phyloP scores from a whole-genome alignment of 2,113 vertebrate genomes.

The Chlorocebus sabaeus region DNA sequence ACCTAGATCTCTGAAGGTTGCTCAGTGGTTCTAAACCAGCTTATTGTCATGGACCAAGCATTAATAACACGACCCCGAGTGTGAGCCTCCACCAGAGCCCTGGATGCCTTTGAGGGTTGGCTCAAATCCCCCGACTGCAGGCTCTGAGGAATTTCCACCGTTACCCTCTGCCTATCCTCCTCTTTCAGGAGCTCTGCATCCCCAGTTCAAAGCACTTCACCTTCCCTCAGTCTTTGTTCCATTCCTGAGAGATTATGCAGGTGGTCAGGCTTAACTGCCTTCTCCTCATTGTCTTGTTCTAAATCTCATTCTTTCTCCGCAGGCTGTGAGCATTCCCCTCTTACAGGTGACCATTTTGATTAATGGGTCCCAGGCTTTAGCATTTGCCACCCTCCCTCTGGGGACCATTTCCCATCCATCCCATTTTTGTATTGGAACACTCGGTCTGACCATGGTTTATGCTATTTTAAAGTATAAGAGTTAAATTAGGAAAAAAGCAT shows the following conservation, averaged over 20 bases:
- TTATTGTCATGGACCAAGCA: not conserved
- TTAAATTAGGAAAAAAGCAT: not conserved
- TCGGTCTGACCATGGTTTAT: not conserved
- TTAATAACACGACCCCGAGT: not conserved
- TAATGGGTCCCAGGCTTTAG: not conserved
- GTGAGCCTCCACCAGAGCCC: not conserved
- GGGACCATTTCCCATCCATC: not conserved
- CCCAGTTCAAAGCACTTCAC: not conserved
- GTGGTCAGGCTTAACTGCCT: too few relatives aligned
- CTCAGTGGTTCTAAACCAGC: not conserved
- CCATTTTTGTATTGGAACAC: accelerated
- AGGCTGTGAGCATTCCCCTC: not conserved
- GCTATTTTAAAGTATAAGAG: not conserved
- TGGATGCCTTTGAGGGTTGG: not conserved
- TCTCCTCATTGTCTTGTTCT: not conserved
- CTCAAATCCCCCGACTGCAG: not conserved
- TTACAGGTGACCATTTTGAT: not conserved
- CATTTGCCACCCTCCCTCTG: not conserved
- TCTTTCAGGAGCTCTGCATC: not conserved
- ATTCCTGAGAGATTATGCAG: not conserved
- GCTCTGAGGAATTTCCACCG: not conserved
- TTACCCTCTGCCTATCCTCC: not conserved
- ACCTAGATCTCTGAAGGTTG: not conserved
- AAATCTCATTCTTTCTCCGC: not conserved
- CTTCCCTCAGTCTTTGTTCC: not conserved